Percentiles rank a stretch among this genome's conserved stretches.
phyloP scores from a whole-genome alignment of 1,140 invertebrate species.

The Sminthurides bifidus region DNA sequence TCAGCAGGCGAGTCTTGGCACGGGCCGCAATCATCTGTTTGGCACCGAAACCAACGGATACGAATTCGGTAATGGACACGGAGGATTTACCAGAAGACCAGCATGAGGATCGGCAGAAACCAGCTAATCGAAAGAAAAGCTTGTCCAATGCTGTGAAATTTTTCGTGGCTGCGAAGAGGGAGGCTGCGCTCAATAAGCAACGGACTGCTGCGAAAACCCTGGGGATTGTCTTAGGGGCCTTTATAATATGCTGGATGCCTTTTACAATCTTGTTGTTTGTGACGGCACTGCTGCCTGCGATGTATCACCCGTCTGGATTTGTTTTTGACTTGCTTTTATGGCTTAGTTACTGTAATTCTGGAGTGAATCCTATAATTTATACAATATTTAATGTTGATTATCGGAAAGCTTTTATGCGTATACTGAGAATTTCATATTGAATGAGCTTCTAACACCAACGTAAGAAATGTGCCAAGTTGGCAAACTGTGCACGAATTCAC shows the following conservation, averaged over 20 bases:
- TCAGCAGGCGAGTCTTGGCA: conserved; percentile 10
- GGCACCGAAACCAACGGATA: not conserved
- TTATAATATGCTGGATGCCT: conserved; percentile 76
- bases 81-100: not conserved
- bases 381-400: conserved; percentile 91
- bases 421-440: conserved; percentile 56
- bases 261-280: conserved; percentile 92
- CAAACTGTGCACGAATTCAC: no score
- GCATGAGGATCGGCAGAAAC: not conserved
- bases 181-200: conserved; percentile 74
- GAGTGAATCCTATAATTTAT: conserved; percentile 88
- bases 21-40: conserved; percentile 13
- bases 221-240: conserved; percentile 78
- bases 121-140: not conserved
- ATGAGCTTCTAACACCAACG: no score
- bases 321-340: conserved; percentile 79
- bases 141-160: conserved; percentile 46
- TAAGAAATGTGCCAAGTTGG: no score
- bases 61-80: not conserved
- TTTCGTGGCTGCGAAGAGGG: conserved; percentile 81
- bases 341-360: conserved; percentile 80
- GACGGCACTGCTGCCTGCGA: conserved; percentile 64
- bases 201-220: conserved; percentile 83
- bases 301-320: conserved; percentile 59
- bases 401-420: conserved; percentile 63